Percentiles rank a stretch among this genome's conserved stretches.
These are phyloP conservation scores for Hephaestus fuliginosus DNA, from an alignment of 2,797 vertebrate species.

Conservation along the genomic window DNA sequence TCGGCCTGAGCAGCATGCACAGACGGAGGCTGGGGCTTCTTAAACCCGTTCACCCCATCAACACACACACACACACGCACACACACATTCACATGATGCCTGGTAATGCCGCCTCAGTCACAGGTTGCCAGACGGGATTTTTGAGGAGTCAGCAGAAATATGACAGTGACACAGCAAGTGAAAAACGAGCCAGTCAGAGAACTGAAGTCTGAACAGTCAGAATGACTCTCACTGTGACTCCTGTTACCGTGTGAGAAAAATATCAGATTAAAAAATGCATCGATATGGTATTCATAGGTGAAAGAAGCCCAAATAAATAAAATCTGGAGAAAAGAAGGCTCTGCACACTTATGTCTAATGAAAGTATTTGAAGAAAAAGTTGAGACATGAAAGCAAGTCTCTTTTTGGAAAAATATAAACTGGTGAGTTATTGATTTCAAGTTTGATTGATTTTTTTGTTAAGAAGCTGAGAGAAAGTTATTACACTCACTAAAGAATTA, in stretches of 20 bases:
- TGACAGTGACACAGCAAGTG: conserved; percentile 49
- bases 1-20: conserved; percentile 86
- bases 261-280: not conserved
- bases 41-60: conserved; percentile 56
- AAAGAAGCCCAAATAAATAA: not conserved
- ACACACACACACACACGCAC: conserved; percentile 28
- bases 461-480: not conserved
- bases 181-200: not conserved
- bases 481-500: not conserved
- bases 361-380: not conserved
- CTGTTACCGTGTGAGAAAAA: not conserved
- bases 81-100: conserved; percentile 21
- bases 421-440: not conserved
- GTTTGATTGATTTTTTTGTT: too few relatives aligned
- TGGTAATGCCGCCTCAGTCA: conserved; percentile 49
- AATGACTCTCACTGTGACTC: not conserved
- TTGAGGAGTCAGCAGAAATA: conserved; percentile 74
- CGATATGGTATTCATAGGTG: not conserved
- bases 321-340: not conserved
- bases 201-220: not conserved
- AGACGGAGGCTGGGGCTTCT: conserved; percentile 84
- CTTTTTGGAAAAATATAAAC: not conserved
- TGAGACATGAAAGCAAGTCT: not conserved
- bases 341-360: not conserved
- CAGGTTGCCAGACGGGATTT: conserved; percentile 44